Base-by-base conservation (phyloP, 1,140 invertebrate genomes). In the Drosophila subobscura region DNA sequence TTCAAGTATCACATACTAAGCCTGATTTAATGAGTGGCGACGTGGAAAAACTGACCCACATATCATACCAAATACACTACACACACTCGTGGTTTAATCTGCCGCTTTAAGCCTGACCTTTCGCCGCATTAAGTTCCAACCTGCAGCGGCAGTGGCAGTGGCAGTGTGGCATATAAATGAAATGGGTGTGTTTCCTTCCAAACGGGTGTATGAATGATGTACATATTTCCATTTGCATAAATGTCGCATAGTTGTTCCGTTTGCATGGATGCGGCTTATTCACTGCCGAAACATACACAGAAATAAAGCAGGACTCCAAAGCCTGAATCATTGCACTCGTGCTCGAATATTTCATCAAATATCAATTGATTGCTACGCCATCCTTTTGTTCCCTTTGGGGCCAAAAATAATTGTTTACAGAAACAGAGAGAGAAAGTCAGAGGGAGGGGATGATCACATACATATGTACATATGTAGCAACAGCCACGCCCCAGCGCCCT, bases 301-400 rank as follows among this genome's bases (percentile, higher is more conserved):
- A 77, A 45, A 40, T 37, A 57, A 44, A 55, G 44, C 56, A 14
- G 45, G 23, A 12, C 12, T 68, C 10, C 50, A 56, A 68, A 70
- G 51, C 66, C 66, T 56, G 63, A 70, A 70, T 70, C 66, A 70
- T 70, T 2, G 58, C 71, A 56, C 58, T 64, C 51, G 58, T 58
- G 51, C 46, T 64, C 51, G 58, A 16, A 67, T 68, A 41, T 64
- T 67, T 85, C 76, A 84, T 84, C 72, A 85, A 79, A 79, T 84
- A 80, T 77, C 80, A 84, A 84, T 76, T 79, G 57, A 72, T 72
- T 50, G 49, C 54, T 37, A 37, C 2, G 10, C 33, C 7, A 37
- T 37, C 37, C 68, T 77, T 77, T 42, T 25, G 57, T 14, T 56
- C 41, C 45, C 57, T 41, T 49, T 51, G 20, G 20, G 44, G 45